Evolutionary conservation across 1,140 invertebrate species (phyloP).

Genomic region (Glossosoma conforme): DNA sequence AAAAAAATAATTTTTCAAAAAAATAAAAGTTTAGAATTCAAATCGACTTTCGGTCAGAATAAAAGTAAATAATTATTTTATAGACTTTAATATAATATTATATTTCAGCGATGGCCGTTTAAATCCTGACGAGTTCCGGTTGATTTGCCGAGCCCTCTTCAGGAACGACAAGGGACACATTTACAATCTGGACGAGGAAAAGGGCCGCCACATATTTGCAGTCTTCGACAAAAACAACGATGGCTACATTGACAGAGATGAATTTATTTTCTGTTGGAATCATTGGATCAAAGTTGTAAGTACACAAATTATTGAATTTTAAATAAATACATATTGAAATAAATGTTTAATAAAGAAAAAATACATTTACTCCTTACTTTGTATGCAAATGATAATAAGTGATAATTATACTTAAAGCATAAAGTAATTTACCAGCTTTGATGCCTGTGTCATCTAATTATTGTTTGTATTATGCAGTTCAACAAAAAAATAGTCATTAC

Average conservation of each 20-base stretch:
- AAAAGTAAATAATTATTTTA: background rate
- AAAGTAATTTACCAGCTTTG: too few species aligned
- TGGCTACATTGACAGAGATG: slow-evolving; percentile 74
- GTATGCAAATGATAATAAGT: too few species aligned
- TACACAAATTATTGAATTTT: too few species aligned
- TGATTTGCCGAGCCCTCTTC: slow-evolving; percentile 79
- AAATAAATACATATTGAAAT: too few species aligned
- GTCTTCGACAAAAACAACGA: slow-evolving; percentile 76
- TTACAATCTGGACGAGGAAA: slow-evolving; percentile 69
- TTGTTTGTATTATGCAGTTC: too few species aligned
- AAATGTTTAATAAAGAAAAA: too few species aligned
- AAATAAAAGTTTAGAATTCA: background rate
- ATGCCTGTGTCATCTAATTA: too few species aligned
- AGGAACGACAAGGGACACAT: slow-evolving; percentile 80
- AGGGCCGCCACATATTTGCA: slow-evolving; percentile 69
- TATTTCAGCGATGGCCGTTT: slow-evolving; percentile 68
- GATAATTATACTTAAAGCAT: too few species aligned
- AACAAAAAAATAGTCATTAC: too few species aligned
- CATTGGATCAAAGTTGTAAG: slow-evolving; percentile 78
- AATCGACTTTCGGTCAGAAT: background rate
- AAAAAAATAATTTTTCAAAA: slow-evolving; percentile 2
- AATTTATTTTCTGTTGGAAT: slow-evolving; percentile 80
- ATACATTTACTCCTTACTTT: too few species aligned
- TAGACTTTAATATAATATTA: slow-evolving; percentile 8
- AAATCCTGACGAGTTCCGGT: slow-evolving; percentile 70